Percentiles rank a stretch among this genome's conserved stretches.
phyloP scores from a whole-genome alignment of 2,113 vertebrate genomes.

The Caretta caretta region DNA sequence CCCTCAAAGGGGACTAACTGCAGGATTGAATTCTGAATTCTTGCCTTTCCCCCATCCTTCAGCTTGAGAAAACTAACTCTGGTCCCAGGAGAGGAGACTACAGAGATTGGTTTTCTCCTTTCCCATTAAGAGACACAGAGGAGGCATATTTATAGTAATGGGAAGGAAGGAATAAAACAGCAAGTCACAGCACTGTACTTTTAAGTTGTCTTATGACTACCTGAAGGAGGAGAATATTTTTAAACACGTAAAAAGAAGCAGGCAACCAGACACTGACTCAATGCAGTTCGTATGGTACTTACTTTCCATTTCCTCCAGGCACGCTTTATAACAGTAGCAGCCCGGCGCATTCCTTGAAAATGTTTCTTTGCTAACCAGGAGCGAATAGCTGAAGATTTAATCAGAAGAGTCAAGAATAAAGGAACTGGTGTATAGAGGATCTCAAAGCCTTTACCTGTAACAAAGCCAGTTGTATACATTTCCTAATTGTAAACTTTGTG shows the following conservation, averaged over 20 bases:
- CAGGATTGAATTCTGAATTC: not conserved
- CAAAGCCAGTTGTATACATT: too few relatives aligned
- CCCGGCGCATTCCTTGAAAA: constrained; percentile 81
- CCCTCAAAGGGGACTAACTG: not conserved
- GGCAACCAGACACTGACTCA: not conserved
- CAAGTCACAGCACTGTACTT: not conserved
- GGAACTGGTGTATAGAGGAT: not conserved
- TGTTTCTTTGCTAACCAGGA: constrained; percentile 88
- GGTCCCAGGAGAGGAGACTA: not conserved
- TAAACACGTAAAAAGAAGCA: not conserved
- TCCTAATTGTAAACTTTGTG: fast-evolving
- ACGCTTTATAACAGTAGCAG: constrained; percentile 83
- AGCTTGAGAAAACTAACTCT: not conserved
- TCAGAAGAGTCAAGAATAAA: not conserved
- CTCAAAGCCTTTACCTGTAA: not conserved
- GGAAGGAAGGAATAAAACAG: not conserved
- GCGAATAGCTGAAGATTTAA: constrained; percentile 80
- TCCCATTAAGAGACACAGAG: not conserved
- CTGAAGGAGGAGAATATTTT: not conserved
- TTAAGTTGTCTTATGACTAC: not conserved
- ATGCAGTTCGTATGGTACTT: constrained; percentile 40
- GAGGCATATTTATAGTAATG: not conserved
- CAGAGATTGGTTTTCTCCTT: not conserved
- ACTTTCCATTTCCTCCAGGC: constrained; percentile 92
- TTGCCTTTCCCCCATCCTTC: not conserved